phyloP scores from a whole-genome alignment of 2,113 vertebrate genomes.

The Circaetus cinerascens region DNA sequence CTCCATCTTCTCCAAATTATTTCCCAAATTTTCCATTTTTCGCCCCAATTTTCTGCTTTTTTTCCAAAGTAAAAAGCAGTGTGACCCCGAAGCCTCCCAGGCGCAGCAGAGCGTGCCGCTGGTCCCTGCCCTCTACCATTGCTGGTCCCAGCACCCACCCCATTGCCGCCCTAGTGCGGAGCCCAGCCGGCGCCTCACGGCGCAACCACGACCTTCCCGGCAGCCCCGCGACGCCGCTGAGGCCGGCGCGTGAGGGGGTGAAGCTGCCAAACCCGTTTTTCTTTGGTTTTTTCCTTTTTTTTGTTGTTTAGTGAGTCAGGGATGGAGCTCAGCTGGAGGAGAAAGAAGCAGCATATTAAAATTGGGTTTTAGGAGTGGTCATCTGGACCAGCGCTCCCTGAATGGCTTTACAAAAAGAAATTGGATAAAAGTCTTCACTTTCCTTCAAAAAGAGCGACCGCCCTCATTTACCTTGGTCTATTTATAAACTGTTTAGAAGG shows the following conservation, averaged over 20 bases:
- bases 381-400: fast-evolving
- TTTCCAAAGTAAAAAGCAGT: neutral
- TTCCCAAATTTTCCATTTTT: neutral
- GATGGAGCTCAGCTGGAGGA: neutral
- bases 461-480: neutral
- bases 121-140: neutral
- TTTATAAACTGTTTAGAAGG: constrained; percentile 59
- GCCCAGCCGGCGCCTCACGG: fast-evolving
- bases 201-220: fast-evolving
- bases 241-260: fast-evolving
- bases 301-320: fast-evolving
- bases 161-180: neutral
- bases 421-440: neutral
- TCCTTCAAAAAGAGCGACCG: neutral
- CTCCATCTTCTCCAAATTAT: neutral
- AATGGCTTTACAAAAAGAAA: neutral
- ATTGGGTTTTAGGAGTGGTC: fast-evolving
- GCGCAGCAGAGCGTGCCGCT: fast-evolving
- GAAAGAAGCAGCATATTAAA: neutral
- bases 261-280: neutral
- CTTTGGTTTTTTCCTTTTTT: neutral
- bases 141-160: fast-evolving
- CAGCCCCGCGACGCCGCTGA: fast-evolving
- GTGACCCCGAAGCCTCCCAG: neutral
- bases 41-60: neutral